Conservation (phyloP, 2,888 invertebrate genomes). For the Pedicia rivosa region DNA sequence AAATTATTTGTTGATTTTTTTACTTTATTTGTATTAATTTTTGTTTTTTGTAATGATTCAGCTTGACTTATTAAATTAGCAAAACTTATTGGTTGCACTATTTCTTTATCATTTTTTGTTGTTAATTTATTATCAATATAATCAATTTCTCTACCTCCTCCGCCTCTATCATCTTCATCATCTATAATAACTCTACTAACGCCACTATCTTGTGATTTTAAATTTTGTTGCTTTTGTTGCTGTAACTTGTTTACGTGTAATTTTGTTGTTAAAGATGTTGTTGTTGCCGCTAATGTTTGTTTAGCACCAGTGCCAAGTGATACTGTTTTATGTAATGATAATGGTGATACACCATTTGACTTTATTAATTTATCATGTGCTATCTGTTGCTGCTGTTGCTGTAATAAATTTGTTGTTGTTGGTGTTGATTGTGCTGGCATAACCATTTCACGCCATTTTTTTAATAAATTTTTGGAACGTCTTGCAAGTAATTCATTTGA, state of each 20-base stretch:
- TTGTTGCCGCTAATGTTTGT: constrained; percentile 2
- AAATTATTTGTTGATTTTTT: not conserved
- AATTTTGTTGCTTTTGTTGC: not conserved
- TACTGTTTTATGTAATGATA: not conserved
- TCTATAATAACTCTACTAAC: not conserved
- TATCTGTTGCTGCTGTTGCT: not conserved
- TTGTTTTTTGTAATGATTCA: not conserved
- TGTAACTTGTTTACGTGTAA: too few relatives aligned
- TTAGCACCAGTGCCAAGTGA: not conserved
- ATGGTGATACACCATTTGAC: not conserved
- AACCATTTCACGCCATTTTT: constrained; percentile 82
- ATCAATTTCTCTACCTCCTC: not conserved
- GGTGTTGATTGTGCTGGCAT: constrained; percentile 32
- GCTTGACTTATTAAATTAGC: constrained; percentile 9
- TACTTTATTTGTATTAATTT: not conserved
- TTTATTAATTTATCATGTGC: not conserved
- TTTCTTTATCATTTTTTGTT: not conserved
- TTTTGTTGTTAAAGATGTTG: not conserved
- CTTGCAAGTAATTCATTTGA: constrained; percentile 70
- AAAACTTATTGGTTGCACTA: constrained; percentile 10
- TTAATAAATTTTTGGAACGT: constrained; percentile 80
- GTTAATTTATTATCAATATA: not conserved
- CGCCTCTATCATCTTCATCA: not conserved
- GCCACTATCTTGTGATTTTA: not conserved
- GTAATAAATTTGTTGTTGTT: constrained; percentile 9